Conservation (phyloP, 2,113 vertebrate genomes). For the Struthidea cinerea region DNA sequence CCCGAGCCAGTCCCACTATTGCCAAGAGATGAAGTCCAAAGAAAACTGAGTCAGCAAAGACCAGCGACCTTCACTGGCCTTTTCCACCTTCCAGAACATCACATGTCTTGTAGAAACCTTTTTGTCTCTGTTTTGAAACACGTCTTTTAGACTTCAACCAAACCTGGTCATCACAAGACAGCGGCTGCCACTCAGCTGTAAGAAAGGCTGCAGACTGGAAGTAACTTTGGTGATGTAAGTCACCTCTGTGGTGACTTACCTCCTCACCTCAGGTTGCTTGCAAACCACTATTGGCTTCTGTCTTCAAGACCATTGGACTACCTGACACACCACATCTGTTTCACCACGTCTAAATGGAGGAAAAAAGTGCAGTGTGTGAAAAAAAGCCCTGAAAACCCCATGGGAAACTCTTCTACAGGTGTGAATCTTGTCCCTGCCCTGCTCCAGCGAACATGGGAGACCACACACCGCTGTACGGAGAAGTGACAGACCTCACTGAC, state of each 20-base stretch:
- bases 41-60: neutral
- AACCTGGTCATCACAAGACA: neutral
- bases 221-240: neutral
- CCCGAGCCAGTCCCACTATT: rapidly evolving
- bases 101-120: neutral
- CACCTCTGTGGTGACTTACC: neutral
- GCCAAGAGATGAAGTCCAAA: neutral
- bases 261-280: neutral
- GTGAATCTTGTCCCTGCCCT: neutral
- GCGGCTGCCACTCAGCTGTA: neutral
- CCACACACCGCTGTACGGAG: rapidly evolving
- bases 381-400: neutral
- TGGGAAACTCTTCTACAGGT: rapidly evolving
- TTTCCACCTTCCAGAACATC: neutral
- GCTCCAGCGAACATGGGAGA: neutral
- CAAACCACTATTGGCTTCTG: neutral
- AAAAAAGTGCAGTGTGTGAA: neutral
- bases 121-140: neutral
- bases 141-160: neutral
- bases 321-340: neutral
- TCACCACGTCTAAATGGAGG: neutral
- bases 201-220: neutral
- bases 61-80: neutral
- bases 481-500: neutral
- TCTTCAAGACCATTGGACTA: neutral